Evolutionary conservation across 1,140 invertebrate species (phyloP).

Genomic region (Trachymyrmex septentrionalis): DNA sequence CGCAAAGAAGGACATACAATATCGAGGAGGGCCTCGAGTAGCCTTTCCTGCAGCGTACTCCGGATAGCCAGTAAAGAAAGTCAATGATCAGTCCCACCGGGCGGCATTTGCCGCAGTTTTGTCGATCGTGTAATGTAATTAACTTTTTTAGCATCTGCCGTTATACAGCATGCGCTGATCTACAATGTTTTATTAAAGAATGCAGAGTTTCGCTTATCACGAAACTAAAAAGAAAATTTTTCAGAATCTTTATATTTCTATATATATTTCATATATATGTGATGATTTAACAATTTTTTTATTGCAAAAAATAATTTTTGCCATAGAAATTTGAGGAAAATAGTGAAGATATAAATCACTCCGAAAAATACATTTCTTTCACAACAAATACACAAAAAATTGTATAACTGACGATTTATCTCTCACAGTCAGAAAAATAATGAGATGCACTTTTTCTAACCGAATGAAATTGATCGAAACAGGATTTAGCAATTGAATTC

Average conservation of each 20-base stretch:
- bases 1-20: slow-evolving; percentile 21
- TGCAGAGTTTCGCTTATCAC: background rate
- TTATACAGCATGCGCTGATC: background rate
- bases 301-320: background rate
- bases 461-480: slow-evolving; percentile 1
- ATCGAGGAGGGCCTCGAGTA: slow-evolving; percentile 33
- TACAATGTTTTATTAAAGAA: background rate
- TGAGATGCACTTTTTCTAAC: background rate
- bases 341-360: background rate
- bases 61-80: slow-evolving; percentile 19
- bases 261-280: background rate
- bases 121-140: slow-evolving; percentile 54
- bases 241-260: background rate
- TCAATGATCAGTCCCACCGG: slow-evolving; percentile 37
- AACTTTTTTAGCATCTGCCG: slow-evolving; percentile 47
- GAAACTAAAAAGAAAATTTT: background rate
- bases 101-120: slow-evolving; percentile 11
- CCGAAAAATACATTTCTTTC: background rate
- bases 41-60: background rate
- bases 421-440: background rate
- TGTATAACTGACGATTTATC: background rate
- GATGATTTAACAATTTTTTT: background rate
- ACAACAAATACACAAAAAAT: background rate
- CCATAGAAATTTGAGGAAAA: background rate
- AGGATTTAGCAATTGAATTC: background rate